Evolutionary conservation across 2,113 vertebrate species (phyloP).

Genomic region (Neoarius graeffei): DNA sequence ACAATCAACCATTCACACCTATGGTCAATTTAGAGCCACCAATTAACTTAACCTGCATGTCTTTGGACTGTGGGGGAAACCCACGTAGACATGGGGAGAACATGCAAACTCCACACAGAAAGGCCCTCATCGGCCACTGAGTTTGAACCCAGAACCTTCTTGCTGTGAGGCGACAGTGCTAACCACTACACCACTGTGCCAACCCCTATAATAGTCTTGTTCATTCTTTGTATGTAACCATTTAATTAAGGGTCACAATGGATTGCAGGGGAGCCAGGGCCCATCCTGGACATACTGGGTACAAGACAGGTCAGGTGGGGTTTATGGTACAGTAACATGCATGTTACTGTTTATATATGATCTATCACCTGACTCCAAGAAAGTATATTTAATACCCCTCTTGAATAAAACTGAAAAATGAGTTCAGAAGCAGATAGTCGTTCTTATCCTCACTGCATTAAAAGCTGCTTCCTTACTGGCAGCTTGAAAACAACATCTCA

Average conservation of each 20-base stretch:
- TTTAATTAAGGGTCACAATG: neutral
- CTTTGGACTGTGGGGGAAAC: too few species aligned
- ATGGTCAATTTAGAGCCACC: too few species aligned
- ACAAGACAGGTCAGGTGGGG: neutral
- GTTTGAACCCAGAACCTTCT: too few species aligned
- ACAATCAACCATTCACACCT: too few species aligned
- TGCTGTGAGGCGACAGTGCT: too few species aligned
- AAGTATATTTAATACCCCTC: conserved; percentile 38
- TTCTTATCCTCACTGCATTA: conserved; percentile 59
- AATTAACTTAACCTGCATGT: too few species aligned
- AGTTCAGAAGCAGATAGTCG: conserved; percentile 36
- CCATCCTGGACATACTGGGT: neutral
- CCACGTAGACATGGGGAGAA: too few species aligned
- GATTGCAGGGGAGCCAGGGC: neutral
- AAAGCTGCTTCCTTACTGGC: conserved; percentile 57
- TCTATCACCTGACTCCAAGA: conserved; percentile 15
- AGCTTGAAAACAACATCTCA: conserved; percentile 57
- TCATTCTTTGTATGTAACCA: neutral
- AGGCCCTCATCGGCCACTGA: too few species aligned
- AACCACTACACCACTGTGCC: too few species aligned
- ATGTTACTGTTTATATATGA: neutral
- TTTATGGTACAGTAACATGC: neutral
- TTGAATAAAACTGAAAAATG: conserved; percentile 24
- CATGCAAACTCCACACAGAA: too few species aligned
- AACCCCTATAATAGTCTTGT: neutral